Base-by-base conservation (phyloP, 1,140 invertebrate species). In the Wasmannia auropunctata region DNA sequence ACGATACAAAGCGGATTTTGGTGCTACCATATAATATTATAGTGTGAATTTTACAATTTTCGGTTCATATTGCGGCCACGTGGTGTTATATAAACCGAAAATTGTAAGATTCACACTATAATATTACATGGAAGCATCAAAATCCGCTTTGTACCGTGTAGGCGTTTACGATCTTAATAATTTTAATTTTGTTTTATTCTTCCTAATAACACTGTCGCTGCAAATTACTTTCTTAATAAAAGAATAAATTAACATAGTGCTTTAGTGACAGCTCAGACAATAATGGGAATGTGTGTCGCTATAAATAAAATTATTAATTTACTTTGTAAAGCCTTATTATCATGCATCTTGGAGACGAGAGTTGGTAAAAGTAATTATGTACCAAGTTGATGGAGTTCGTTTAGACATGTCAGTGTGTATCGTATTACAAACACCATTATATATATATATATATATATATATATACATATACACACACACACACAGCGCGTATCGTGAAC, bases 261-360 rank as follows among this genome's bases (percentile, higher is more conserved):
- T 31, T 60, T 62, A 76, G 31, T 62, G 43, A 62, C 46, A 31
- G 1, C 34, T 46, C 40, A 77, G 40, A n/a, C 16, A 60, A n/a
- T 28, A 60, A 76, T 40, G 22, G 37, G n/a, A 54, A 54, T 22
- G 37, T 43, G 8, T 4, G 28, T 76, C 25, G 16, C 16, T 75
- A 7, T 31, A 31, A 46, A n/a, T 28, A 62, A 75, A 28, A 43
- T 56, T 37, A 75, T 40, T 75, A 58, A 56, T 62, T 62, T 43
- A 46, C 25, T 62, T 0, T 16, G 16, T 25, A 22, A 22, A 46
- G 5, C 5, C 10, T 46, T 31, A 58, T 75, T 74, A 75, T 56
- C 7, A 16, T 34, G 8, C 3, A 11, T 74, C 11, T 56, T 56
- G 14, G 7, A 74, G 56, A 75, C 7, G 22, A 56, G 11, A 51